These are phyloP conservation scores for Sphyrna mokarran DNA, from an alignment of 2,113 vertebrate genomes.

Conservation along the genomic window DNA sequence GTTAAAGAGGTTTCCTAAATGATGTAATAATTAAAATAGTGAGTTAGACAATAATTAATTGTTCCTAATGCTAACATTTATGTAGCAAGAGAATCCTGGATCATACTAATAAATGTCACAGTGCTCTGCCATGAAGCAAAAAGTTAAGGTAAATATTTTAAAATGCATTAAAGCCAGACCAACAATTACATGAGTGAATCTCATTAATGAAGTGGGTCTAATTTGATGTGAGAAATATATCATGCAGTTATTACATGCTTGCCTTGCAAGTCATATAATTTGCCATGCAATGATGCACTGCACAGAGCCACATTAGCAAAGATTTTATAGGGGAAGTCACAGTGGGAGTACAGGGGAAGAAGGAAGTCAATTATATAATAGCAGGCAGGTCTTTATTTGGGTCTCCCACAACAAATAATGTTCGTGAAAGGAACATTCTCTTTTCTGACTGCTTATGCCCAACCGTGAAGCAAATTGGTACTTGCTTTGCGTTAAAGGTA, in stretches of 20 bases:
- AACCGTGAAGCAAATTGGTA: not conserved
- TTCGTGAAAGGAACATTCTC: not conserved
- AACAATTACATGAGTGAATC: not conserved
- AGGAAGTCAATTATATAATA: not conserved
- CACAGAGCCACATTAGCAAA: not conserved
- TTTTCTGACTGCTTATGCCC: not conserved
- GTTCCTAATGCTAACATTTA: not conserved
- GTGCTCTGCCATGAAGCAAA: not conserved
- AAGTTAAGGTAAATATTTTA: not conserved
- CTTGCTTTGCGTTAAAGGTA: not conserved
- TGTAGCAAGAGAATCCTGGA: not conserved
- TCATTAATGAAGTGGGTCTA: not conserved
- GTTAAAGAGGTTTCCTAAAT: not conserved
- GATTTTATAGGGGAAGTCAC: not conserved
- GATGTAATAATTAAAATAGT: not conserved
- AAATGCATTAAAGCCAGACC: not conserved
- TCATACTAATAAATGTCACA: constrained; percentile 5
- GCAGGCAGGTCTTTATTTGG: not conserved
- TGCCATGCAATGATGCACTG: constrained; percentile 45
- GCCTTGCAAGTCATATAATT: constrained; percentile 42
- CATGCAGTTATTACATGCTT: constrained; percentile 47
- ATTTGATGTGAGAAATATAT: not conserved
- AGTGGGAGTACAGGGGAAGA: not conserved
- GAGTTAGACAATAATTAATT: not conserved
- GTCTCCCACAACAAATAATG: not conserved